Percentiles rank a stretch among this genome's conserved stretches.
Evolutionary conservation across 2,888 invertebrate genomes (phyloP).

Genomic region (Ligdia adustata): DNA sequence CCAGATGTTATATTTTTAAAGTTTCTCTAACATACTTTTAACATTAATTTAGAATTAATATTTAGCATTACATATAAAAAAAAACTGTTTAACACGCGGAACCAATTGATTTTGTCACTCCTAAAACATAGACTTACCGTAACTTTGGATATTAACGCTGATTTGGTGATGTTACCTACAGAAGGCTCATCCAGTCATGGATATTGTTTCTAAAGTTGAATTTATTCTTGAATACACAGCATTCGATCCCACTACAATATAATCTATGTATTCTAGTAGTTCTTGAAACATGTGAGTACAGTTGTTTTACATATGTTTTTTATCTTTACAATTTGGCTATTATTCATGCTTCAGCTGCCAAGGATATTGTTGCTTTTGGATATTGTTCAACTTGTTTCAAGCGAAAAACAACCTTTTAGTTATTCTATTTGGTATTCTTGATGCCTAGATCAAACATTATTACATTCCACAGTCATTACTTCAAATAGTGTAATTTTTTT

Average conservation of each 20-base stretch:
- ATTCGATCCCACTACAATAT: too few species aligned
- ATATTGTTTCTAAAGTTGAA: slow-evolving; percentile 64
- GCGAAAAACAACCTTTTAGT: background rate
- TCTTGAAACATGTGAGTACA: too few species aligned
- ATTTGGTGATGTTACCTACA: slow-evolving; percentile 66
- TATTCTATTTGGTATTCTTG: background rate
- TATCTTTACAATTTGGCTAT: slow-evolving; percentile 1
- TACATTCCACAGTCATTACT: background rate
- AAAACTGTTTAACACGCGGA: slow-evolving; percentile 50
- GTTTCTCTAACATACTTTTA: slow-evolving; percentile 13
- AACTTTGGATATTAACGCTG: slow-evolving; percentile 56
- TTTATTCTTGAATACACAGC: too few species aligned
- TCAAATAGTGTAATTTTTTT: background rate
- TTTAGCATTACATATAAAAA: slow-evolving; percentile 41
- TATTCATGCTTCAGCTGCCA: background rate
- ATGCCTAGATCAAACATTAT: background rate
- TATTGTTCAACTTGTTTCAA: background rate
- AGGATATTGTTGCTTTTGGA: background rate
- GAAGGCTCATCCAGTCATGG: slow-evolving; percentile 59
- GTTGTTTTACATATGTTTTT: slow-evolving; percentile 1
- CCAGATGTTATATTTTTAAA: slow-evolving; percentile 12
- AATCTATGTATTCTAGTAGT: too few species aligned
- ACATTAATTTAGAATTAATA: slow-evolving; percentile 29
- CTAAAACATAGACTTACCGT: slow-evolving; percentile 75
- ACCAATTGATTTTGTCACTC: slow-evolving; percentile 73